phyloP scores from a whole-genome alignment of 2,113 vertebrate genomes.

The Alligator mississippiensis region DNA sequence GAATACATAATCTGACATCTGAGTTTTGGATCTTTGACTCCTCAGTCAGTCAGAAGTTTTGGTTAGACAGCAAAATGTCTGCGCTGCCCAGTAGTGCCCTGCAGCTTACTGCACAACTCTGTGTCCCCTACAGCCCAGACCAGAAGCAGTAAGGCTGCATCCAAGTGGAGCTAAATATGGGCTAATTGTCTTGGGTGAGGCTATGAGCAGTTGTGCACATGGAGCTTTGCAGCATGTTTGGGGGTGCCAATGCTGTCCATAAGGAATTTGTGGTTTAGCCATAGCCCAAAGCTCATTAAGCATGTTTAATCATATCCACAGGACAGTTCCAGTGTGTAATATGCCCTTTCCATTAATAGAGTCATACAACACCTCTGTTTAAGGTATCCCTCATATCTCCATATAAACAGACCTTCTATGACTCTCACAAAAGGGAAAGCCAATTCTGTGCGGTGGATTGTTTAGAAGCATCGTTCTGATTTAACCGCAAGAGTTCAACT shows the following conservation, averaged over 20 bases:
- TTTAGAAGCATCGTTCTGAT: not conserved
- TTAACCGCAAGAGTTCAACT: not conserved
- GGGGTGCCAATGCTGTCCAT: rapidly evolving
- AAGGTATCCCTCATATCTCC: rapidly evolving
- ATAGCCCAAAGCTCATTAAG: rapidly evolving
- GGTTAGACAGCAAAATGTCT: too few species aligned
- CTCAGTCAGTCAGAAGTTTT: too few species aligned
- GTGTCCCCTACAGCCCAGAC: too few species aligned
- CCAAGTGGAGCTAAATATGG: too few species aligned
- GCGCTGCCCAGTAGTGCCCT: too few species aligned
- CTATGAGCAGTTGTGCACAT: too few species aligned
- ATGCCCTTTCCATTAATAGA: not conserved
- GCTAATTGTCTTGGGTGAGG: too few species aligned
- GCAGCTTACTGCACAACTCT: too few species aligned
- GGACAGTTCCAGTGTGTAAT: rapidly evolving
- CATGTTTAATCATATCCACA: rapidly evolving
- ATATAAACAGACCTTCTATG: rapidly evolving
- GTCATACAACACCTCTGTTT: rapidly evolving
- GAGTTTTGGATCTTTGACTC: not conserved
- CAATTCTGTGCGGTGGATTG: rapidly evolving
- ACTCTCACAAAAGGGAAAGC: rapidly evolving
- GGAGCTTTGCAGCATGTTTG: too few species aligned
- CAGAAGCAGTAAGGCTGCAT: too few species aligned
- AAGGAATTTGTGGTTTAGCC: not conserved
- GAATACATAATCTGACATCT: not conserved